Conservation (phyloP, 2,113 vertebrate genomes). For the Phrynosoma platyrhinos region DNA sequence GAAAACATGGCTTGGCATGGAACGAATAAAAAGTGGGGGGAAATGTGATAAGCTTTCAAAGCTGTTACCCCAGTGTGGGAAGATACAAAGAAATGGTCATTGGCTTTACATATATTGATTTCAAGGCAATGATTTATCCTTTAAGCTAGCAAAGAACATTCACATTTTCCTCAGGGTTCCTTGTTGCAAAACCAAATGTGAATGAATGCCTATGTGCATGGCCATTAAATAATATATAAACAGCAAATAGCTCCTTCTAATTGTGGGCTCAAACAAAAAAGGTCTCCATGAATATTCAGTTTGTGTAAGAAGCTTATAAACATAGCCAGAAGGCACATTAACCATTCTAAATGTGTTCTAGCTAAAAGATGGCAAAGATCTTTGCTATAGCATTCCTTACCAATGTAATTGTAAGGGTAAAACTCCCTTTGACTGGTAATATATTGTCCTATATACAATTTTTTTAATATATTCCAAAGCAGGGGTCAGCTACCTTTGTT, state of each 20-base stretch:
- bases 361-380: constrained; percentile 20
- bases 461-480: constrained; percentile 33
- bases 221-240: constrained; percentile 47
- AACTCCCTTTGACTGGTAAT: not conserved
- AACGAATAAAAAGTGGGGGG: constrained; percentile 2
- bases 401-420: constrained; percentile 40
- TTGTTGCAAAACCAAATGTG: constrained; percentile 28
- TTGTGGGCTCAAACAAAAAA: not conserved
- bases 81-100: constrained; percentile 32
- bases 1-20: not conserved
- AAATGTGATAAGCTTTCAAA: rapidly evolving
- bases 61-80: not conserved
- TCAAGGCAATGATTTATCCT: not conserved
- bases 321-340: constrained; percentile 28
- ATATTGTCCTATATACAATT: not conserved
- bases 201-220: not conserved
- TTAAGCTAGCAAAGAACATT: not conserved
- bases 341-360: constrained; percentile 21
- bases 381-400: constrained; percentile 33
- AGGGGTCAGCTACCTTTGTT: no score
- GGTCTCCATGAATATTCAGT: not conserved
- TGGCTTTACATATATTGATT: not conserved
- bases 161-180: constrained; percentile 9
- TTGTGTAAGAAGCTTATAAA: constrained; percentile 32
- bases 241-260: constrained; percentile 22